Evolutionary conservation across 1,140 invertebrate genomes (phyloP).

Genomic region (Caenorhabditis elegans): DNA sequence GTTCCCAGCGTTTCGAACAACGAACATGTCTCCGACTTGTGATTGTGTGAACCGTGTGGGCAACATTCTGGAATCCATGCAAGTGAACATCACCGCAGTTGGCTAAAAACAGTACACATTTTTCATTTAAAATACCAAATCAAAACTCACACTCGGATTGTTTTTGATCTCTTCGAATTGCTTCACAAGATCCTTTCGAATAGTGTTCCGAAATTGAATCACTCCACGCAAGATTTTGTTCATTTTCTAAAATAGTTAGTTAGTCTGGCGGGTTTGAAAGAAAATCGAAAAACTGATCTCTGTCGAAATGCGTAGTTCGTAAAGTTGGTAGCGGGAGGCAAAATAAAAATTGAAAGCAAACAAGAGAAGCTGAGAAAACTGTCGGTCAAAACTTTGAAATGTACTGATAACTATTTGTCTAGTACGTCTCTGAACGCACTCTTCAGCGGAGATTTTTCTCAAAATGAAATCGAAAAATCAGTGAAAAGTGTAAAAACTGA

Average conservation of each 20-base stretch:
- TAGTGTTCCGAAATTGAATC: conserved; percentile 80
- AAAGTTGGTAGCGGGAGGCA: not conserved
- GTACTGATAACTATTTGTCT: not conserved
- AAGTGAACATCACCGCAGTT: conserved; percentile 90
- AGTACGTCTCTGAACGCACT: no score
- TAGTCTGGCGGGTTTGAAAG: no score
- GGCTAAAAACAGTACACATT: conserved; percentile 72
- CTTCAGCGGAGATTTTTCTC: no score
- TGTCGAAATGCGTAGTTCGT: not conserved
- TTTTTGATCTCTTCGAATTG: conserved; percentile 84
- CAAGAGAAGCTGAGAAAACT: not conserved
- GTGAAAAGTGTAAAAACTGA: not conserved
- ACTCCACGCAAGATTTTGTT: conserved; percentile 83
- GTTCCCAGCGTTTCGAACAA: conserved; percentile 91
- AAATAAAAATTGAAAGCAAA: not conserved
- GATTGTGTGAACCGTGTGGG: conserved; percentile 88
- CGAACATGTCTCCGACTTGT: conserved; percentile 91
- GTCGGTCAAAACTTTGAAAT: not conserved
- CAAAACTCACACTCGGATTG: conserved; percentile 77
- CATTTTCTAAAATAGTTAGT: conserved; percentile 69
- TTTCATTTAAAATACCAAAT: not conserved
- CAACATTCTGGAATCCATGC: conserved; percentile 93
- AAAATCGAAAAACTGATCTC: not conserved
- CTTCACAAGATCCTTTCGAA: conserved; percentile 81
- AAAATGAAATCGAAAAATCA: not conserved